Evolutionary conservation across 2,888 invertebrate genomes (phyloP), one percentile per base, ranked within the genome.

Genomic region (Phytoseiulus persimilis): DNA sequence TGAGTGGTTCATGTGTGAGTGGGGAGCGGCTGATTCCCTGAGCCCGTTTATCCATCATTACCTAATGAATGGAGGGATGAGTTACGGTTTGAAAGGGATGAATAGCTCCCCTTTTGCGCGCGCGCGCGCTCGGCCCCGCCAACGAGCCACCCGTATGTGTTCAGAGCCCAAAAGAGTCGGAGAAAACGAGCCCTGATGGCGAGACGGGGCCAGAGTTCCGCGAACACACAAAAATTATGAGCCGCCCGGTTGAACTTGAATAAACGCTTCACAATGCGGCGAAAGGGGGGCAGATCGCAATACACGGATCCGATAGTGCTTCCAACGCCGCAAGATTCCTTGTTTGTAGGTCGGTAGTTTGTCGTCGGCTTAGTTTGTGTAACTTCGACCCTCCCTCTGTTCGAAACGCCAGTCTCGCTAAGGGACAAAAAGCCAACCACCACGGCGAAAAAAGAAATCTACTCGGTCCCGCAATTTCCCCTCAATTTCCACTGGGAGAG

Each of bases 81-180:
- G 65, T 65, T 65, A 65, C 65, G 65, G 65, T 65, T 65, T 65
- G 65, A 65, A 65, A 65, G 65, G 65, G 65, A 65, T 65, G 65
- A 65, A 28, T 28, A 65, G 18, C 23, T 65, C 65, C 65, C 65
- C 28, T 65, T 23, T 65, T 65, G 46, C 46, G 14, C 6, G 46
- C 46, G 46, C 6, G 46, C 46, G 9, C 6, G 46, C 46, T 14
- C 6, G 46, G 9, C 46, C 46, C 46, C 6, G 46, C 46, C 9
- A 46, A 6, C 46, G 46, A 46, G 9, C 65, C 11, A 3, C 65
- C 65, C 65, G 65, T 65, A 65, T 65, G 65, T 14, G 65, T 65
- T 65, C 65, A 28, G 18, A 65, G 65, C 39, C n/a, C n/a, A n/a
- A 46, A 14, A 11, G 46, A 46, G 46, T 14, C 65, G 65, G 14